phyloP scores from a whole-genome alignment of 2,888 invertebrate genomes.

The Stramonita haemastoma region DNA sequence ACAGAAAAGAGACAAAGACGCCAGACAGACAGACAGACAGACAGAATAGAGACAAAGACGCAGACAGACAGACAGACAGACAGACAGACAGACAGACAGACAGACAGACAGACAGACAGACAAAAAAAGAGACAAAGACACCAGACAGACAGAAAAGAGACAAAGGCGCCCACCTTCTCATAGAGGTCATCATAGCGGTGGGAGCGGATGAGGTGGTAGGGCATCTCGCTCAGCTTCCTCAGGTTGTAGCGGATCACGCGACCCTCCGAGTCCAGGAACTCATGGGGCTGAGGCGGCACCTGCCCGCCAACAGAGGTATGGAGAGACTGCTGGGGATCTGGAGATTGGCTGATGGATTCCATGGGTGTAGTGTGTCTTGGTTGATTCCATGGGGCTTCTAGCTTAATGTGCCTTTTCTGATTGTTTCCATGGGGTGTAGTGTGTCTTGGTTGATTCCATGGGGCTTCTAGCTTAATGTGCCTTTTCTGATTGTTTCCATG shows the following conservation, averaged over 20 bases:
- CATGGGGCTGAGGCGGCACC: slow-evolving; percentile 94
- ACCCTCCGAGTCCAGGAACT: slow-evolving; percentile 93
- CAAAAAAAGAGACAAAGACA: neutral
- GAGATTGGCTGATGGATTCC: too few species aligned
- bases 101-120: neutral
- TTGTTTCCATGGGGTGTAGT: too few species aligned
- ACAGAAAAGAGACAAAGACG: neutral
- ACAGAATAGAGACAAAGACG: neutral
- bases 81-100: neutral
- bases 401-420: too few species aligned
- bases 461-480: too few species aligned
- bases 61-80: neutral
- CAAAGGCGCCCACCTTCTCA: slow-evolving; percentile 43
- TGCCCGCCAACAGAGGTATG: neutral
- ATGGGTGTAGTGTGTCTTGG: too few species aligned
- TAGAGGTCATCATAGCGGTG: slow-evolving; percentile 82
- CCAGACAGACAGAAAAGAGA: neutral
- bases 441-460: too few species aligned
- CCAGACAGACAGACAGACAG: neutral
- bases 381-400: too few species aligned
- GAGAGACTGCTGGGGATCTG: too few species aligned
- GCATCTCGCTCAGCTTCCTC: slow-evolving; percentile 93
- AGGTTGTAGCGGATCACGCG: slow-evolving; percentile 93
- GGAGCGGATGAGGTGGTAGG: slow-evolving; percentile 94
- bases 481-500: too few species aligned